Evolutionary conservation across 2,888 invertebrate genomes (phyloP).

Genomic region (Pheosia gnoma): DNA sequence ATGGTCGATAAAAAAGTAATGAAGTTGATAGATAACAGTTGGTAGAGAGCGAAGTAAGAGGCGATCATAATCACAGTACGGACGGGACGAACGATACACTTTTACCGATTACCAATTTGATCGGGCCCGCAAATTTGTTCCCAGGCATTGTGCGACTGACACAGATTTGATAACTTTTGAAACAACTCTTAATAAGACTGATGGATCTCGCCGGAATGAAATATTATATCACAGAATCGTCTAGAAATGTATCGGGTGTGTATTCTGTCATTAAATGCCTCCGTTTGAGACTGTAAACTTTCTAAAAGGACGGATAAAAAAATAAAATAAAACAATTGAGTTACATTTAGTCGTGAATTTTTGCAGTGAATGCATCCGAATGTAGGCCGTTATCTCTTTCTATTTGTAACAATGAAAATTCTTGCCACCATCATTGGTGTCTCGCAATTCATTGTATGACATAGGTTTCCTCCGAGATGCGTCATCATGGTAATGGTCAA

Average conservation of each 20-base stretch:
- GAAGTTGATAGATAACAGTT: constrained; percentile 31
- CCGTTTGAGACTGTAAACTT: constrained; percentile 1
- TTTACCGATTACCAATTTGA: constrained; percentile 66
- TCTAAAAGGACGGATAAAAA: constrained; percentile 9
- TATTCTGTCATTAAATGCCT: not conserved
- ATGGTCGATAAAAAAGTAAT: constrained; percentile 19
- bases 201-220: constrained; percentile 27
- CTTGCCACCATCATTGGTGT: constrained; percentile 2
- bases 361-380: constrained; percentile 3
- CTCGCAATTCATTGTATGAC: constrained; percentile 1
- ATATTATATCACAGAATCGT: constrained; percentile 23
- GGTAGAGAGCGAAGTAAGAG: constrained; percentile 37
- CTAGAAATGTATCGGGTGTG: constrained; percentile 18
- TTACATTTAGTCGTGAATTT: constrained; percentile 5
- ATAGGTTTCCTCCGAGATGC: not conserved
- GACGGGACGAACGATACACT: constrained; percentile 59
- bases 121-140: constrained; percentile 45
- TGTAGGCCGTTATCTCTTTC: constrained; percentile 5
- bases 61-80: constrained; percentile 51
- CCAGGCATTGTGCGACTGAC: constrained; percentile 39
- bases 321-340: constrained; percentile 5
- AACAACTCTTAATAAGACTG: constrained; percentile 28
- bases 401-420: constrained; percentile 6
- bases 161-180: constrained; percentile 37
- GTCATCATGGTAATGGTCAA: not conserved